Conservation (phyloP, 2,888 invertebrate species). For the Lottia scabra region DNA sequence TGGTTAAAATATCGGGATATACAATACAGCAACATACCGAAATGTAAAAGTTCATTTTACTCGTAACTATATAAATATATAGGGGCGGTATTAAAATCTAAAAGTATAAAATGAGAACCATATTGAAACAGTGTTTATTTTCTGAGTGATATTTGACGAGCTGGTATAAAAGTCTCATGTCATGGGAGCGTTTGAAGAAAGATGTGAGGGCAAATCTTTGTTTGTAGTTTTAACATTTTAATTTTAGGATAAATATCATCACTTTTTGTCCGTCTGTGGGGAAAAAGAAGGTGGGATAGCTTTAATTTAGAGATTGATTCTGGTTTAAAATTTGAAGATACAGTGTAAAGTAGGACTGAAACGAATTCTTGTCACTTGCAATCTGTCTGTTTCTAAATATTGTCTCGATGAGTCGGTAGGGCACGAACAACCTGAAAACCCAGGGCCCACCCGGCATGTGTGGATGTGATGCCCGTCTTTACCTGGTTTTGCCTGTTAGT, state of each 20-base stretch:
- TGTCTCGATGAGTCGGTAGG: too few relatives aligned
- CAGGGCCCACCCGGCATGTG: too few relatives aligned
- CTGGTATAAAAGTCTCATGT: conserved; percentile 8
- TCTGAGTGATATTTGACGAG: conserved; percentile 13
- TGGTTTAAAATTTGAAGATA: not conserved
- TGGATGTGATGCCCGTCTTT: too few relatives aligned
- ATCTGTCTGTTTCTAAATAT: too few relatives aligned
- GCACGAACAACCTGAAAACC: too few relatives aligned
- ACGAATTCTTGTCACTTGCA: too few relatives aligned
- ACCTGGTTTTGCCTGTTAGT: too few relatives aligned
- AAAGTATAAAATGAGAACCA: conserved; percentile 11
- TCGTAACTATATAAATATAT: conserved; percentile 18
- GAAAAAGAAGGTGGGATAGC: not conserved
- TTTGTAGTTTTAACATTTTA: not conserved
- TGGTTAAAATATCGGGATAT: conserved; percentile 4
- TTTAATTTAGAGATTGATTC: not conserved
- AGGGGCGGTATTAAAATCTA: conserved; percentile 9
- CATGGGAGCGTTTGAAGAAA: conserved; percentile 8
- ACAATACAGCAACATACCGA: conserved; percentile 8
- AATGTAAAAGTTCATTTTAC: conserved; percentile 21
- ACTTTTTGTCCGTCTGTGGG: not conserved
- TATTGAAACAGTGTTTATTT: conserved; percentile 8
- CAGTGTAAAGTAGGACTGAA: not conserved
- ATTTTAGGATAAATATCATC: conserved; percentile 2
- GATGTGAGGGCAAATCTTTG: conserved; percentile 3